phyloP scores from a whole-genome alignment of 2,888 invertebrate species.

The Pediacus dermestoides region DNA sequence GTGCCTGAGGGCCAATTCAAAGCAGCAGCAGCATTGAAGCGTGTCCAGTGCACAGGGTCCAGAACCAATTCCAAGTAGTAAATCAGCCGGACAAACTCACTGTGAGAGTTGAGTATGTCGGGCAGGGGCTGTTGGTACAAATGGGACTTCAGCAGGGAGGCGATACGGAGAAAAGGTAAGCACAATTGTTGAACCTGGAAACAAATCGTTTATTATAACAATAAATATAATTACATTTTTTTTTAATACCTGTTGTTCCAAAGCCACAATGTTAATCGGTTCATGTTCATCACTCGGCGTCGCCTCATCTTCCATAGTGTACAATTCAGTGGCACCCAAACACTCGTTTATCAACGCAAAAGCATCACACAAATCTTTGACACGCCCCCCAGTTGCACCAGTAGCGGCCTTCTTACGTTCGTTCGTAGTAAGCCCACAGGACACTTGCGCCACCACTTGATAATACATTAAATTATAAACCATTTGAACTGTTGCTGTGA shows the following conservation, averaged over 20 bases:
- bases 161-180: slow-evolving; percentile 79
- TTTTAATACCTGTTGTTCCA: slow-evolving; percentile 51
- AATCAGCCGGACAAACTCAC: slow-evolving; percentile 75
- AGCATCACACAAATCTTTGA: slow-evolving; percentile 47
- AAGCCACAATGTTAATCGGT: slow-evolving; percentile 43
- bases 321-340: slow-evolving; percentile 57
- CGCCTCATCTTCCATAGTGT: slow-evolving; percentile 56
- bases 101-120: slow-evolving; percentile 58
- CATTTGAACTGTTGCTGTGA: slow-evolving; percentile 80
- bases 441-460: slow-evolving; percentile 80
- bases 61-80: slow-evolving; percentile 74
- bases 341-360: slow-evolving; percentile 51
- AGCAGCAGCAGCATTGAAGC: slow-evolving; percentile 63
- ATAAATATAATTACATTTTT: slow-evolving; percentile 1
- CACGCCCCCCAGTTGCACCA: slow-evolving; percentile 30
- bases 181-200: slow-evolving; percentile 72
- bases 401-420: slow-evolving; percentile 54
- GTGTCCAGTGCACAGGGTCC: slow-evolving; percentile 63
- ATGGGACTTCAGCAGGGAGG: slow-evolving; percentile 71
- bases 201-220: slow-evolving; percentile 7
- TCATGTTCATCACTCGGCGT: slow-evolving; percentile 12
- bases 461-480: slow-evolving; percentile 87
- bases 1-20: slow-evolving; percentile 58
- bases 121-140: slow-evolving; percentile 75
- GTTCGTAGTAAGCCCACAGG: slow-evolving; percentile 62